A percentile compares a stretch with the other conserved stretches of the same genome.
phyloP scores from a whole-genome alignment of 2,888 invertebrate genomes.

The Rhopalosiphum nymphaeae region DNA sequence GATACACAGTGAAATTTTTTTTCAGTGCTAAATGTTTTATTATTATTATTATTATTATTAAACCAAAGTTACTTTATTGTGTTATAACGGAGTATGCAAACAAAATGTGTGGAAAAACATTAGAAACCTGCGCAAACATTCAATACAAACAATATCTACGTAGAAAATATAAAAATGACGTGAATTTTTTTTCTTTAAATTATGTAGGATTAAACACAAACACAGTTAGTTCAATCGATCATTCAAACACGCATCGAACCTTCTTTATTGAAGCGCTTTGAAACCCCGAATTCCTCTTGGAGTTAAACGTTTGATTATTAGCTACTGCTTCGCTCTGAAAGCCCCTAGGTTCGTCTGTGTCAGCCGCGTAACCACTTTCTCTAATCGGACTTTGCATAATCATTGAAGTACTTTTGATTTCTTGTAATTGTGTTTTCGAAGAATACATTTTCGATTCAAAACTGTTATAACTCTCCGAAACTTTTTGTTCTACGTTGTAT shows the following conservation, averaged over 20 bases:
- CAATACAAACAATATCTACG: background rate
- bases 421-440: conserved; percentile 50
- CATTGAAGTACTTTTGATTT: conserved; percentile 19
- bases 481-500: conserved; percentile 57
- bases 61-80: background rate
- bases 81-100: background rate
- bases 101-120: background rate
- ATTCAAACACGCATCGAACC: conserved; percentile 46
- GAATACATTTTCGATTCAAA: conserved; percentile 49
- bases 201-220: background rate
- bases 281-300: conserved; percentile 49
- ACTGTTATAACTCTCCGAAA: background rate
- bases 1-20: background rate
- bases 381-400: conserved; percentile 54
- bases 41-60: conserved; percentile 1
- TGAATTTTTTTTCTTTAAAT: background rate
- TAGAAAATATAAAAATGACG: background rate
- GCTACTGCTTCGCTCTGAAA: background rate
- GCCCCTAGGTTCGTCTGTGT: conserved; percentile 75
- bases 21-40: background rate
- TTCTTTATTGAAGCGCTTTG: conserved; percentile 50
- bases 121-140: background rate
- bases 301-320: background rate
- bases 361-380: conserved; percentile 79
- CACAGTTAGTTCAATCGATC: conserved; percentile 19